Base-by-base conservation (phyloP, 1,140 invertebrate genomes). In the Aphaenogaster ashmeadi region DNA sequence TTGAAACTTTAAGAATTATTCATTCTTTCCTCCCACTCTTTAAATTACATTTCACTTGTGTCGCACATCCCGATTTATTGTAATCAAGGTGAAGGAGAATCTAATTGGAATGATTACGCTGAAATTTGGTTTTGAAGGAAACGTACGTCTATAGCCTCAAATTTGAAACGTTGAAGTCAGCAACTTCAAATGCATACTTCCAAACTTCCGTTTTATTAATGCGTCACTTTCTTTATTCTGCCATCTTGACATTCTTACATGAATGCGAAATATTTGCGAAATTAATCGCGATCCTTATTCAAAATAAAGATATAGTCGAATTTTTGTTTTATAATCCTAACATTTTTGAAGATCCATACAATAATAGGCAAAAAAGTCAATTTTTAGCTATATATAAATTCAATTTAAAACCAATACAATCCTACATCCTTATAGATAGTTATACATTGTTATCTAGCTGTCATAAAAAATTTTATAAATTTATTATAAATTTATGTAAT, bases 61-160 rank as follows among this genome's bases (percentile, higher is more conserved):
- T 13, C 13, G 47, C 0, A 27, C 38, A 44, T 44, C 3, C 8
- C 9, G 11, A 50, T 67, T 79, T 50, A n/a, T 41, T 56, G 18
- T 11, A 11, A 27, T 67, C 11, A 15, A 56, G n/a, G 2, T 1
- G 18, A 67, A 67, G n/a, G 7, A 5, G 21, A 41, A 27, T 50
- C 11, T 79, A 38, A 67, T 64, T 33, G 27, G 0, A 71, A 56
- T 0, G 1, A 7, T 67, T 27, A 36, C 52, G 27, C 18, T 13
- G 5, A 83, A 36, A 74, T 83, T 72, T 83, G 3, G 33, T 44
- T 81, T 56, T 38, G 8, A 72, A 33, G 13, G 50, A 71, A 83
- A 72, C 36, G 52, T 44, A 72, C 36, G 7, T 80, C 38, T 71
- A 81, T 71, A 81, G 15, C 79, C 66, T 81, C 15, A n/a, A 80